Evolutionary conservation across 2,888 invertebrate species (phyloP).

Genomic region (Polydrusus tereticollis): DNA sequence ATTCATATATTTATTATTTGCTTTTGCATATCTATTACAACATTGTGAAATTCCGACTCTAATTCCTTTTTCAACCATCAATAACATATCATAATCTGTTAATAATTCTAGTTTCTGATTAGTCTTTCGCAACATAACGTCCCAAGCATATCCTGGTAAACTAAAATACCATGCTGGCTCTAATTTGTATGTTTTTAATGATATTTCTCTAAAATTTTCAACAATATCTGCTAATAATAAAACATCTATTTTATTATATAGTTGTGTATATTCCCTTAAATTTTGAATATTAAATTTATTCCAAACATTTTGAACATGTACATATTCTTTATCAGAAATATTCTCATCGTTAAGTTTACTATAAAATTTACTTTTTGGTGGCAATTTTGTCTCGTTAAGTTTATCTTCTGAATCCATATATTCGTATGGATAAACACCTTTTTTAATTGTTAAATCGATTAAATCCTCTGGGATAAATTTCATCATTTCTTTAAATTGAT

Average conservation of each 20-base stretch:
- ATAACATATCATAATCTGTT: slow-evolving; percentile 36
- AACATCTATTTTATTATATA: not conserved
- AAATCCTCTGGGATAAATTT: not conserved
- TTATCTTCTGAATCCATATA: not conserved
- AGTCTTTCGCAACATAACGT: slow-evolving; percentile 19
- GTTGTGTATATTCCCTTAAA: not conserved
- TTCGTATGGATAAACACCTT: not conserved
- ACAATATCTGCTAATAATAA: not conserved
- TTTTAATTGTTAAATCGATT: not conserved
- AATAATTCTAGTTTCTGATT: slow-evolving; percentile 30
- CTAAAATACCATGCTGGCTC: not conserved
- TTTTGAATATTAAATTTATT: not conserved
- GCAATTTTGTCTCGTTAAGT: not conserved
- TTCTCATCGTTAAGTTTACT: not conserved
- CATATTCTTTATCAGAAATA: not conserved
- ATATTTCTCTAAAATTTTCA: not conserved
- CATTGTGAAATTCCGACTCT: slow-evolving; percentile 17
- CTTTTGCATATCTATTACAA: slow-evolving; percentile 11
- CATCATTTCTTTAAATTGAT: not conserved
- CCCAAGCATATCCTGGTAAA: slow-evolving; percentile 17
- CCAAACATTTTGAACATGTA: not conserved
- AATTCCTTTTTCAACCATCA: slow-evolving; percentile 28
- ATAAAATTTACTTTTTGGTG: not conserved
- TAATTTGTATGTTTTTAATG: not conserved
- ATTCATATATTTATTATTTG: slow-evolving; percentile 20